Base-by-base conservation (phyloP, 2,888 invertebrate species). In the Netelia melanura region DNA sequence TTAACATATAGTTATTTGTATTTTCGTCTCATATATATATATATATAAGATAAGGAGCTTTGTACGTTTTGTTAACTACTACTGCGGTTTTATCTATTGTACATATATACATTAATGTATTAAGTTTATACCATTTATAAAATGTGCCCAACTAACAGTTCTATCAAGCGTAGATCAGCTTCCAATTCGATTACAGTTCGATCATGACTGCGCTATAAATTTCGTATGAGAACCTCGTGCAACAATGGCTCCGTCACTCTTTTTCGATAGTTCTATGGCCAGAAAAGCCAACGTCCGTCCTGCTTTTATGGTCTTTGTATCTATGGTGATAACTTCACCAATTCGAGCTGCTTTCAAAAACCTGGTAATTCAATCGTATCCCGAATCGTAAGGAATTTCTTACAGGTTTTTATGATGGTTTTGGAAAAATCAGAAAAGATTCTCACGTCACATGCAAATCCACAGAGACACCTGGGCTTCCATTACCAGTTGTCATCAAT, bases 171-270 rank as follows among this genome's bases (percentile, higher is more conserved):
- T 14, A 9, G 30, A 61, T 52, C 17, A 25, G 43, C 54, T n/a
- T 54, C 52, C 21, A 58, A 44, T 30, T 30, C 30, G 2, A 30
- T 30, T n/a, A 11, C 14, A 25, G 9, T 17, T 56, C 9, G 67
- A 62, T 68, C 74, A 86, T 30, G 80, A 58, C 64, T 67, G 67
- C 44, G 87, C 88, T 81, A 96, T 92, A 92, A 95, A 98, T 93
- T 98, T 98, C 0, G 97, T 98, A 92, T 99, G 98, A 81, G 96
- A 95, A 56, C 98, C 98, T 86, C 96, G 96, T 3, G 98, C 98
- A 71, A 99, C 93, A 1, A 98, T 89, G 65, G 95, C 94, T 76
- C 97, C 97, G 84, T 96, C 96, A 8, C 95, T 94, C 93, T 98
- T 98, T 85, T 97, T 97, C 62, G 95, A 95, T 1, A 99, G 95